Percentiles rank a stretch among this genome's conserved stretches.
Evolutionary conservation across 2,113 vertebrate genomes (phyloP).

Genomic region (Montifringilla adamsi): DNA sequence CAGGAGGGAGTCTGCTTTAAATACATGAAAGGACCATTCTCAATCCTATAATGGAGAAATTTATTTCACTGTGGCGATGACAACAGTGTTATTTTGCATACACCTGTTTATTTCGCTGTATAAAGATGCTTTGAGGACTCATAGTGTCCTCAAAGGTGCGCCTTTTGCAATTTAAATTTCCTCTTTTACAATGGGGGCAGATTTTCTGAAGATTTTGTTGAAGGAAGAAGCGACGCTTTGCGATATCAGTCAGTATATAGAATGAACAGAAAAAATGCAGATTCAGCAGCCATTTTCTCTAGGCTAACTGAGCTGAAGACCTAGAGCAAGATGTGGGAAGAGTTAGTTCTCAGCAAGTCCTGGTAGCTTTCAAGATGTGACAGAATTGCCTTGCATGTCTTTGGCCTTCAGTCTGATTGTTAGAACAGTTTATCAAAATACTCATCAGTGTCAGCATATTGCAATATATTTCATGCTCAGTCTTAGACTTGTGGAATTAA

Average conservation of each 20-base stretch:
- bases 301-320: neutral
- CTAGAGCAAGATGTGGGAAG: neutral
- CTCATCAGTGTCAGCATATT: neutral
- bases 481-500: neutral
- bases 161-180: conserved; percentile 14
- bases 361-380: neutral
- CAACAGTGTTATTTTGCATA: neutral
- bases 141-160: neutral
- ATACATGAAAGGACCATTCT: neutral
- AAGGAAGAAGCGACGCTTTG: neutral
- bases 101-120: neutral
- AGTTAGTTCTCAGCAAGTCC: neutral
- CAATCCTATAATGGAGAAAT: neutral
- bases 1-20: neutral
- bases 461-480: neutral
- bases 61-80: neutral
- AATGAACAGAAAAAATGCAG: neutral
- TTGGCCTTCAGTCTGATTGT: neutral
- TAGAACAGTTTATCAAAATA: neutral
- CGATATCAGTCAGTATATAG: neutral
- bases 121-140: neutral
- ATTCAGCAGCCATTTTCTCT: neutral
- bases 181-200: neutral
- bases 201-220: neutral
- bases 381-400: neutral